These are phyloP conservation scores for Rhinogobius similis DNA, from an alignment of 2,113 vertebrate genomes.

Conservation along the genomic window DNA sequence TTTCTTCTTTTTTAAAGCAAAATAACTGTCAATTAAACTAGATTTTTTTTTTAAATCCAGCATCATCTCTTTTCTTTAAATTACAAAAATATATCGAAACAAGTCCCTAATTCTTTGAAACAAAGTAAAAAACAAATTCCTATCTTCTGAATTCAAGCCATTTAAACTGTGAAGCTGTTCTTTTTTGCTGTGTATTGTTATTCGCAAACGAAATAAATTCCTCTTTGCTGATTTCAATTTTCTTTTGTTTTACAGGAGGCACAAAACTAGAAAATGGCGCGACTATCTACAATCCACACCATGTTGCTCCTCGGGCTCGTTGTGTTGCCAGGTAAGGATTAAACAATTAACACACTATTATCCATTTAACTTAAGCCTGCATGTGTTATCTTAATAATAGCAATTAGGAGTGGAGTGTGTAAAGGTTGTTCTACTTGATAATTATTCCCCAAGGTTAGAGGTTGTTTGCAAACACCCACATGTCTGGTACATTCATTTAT, in stretches of 20 bases:
- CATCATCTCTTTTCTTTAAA: too few species aligned
- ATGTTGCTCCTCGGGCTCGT: conserved; percentile 67
- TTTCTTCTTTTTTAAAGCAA: too few species aligned
- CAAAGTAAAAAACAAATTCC: too few species aligned
- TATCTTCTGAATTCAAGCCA: background rate
- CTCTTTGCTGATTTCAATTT: background rate
- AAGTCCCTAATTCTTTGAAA: too few species aligned
- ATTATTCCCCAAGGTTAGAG: background rate
- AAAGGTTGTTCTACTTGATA: background rate
- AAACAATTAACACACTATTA: background rate
- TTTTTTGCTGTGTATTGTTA: too few species aligned
- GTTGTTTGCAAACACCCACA: background rate
- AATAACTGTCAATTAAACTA: too few species aligned
- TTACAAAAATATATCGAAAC: too few species aligned
- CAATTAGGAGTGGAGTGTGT: background rate
- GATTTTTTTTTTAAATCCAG: too few species aligned
- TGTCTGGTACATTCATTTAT: background rate
- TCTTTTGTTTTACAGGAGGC: conserved; percentile 48
- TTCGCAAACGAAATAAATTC: background rate
- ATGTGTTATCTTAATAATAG: background rate
- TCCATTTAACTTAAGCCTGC: background rate
- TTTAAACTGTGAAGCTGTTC: background rate
- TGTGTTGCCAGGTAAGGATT: conserved; percentile 75
- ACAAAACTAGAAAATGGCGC: conserved; percentile 64
- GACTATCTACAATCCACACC: conserved; percentile 52